A percentile compares a stretch with the other conserved stretches of the same genome.
phyloP scores from a whole-genome alignment of 2,797 vertebrate genomes.

The Silurus lanzhouensis region DNA sequence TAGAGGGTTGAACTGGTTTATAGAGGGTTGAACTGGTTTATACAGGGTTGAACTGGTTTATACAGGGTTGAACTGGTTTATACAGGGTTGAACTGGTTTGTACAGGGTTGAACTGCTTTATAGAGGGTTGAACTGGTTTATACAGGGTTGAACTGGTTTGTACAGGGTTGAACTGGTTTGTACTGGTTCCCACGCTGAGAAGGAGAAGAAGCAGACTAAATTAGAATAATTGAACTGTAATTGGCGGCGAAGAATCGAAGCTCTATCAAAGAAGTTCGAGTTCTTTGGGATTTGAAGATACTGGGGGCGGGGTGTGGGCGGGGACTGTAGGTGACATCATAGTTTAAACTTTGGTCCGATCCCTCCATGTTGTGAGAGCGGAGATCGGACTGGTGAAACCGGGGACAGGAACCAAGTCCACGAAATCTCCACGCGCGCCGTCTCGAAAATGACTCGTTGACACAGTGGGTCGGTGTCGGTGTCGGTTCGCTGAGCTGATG shows the following conservation, averaged over 20 bases:
- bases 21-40: too few relatives aligned
- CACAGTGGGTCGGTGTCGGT: not conserved
- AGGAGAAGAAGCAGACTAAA: too few relatives aligned
- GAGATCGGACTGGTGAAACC: not conserved
- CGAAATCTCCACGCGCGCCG: not conserved
- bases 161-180: too few relatives aligned
- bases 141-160: too few relatives aligned
- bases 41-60: too few relatives aligned
- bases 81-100: too few relatives aligned
- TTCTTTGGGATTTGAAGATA: not conserved
- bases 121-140: too few relatives aligned
- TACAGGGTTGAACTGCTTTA: too few relatives aligned
- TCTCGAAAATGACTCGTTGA: not conserved
- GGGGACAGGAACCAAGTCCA: not conserved
- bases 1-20: too few relatives aligned
- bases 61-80: too few relatives aligned
- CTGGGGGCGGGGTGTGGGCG: not conserved
- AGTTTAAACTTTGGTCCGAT: constrained; percentile 56
- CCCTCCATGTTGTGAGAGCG: constrained; percentile 62
- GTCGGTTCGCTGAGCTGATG: not conserved
- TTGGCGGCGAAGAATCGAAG: not conserved
- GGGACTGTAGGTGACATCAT: constrained; percentile 69
- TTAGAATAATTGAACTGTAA: too few relatives aligned
- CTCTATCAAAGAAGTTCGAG: not conserved
- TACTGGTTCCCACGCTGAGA: too few relatives aligned